These are phyloP conservation scores for Microctenopoma lineatum DNA, from an alignment of 2,797 vertebrate species.

Conservation along the genomic window DNA sequence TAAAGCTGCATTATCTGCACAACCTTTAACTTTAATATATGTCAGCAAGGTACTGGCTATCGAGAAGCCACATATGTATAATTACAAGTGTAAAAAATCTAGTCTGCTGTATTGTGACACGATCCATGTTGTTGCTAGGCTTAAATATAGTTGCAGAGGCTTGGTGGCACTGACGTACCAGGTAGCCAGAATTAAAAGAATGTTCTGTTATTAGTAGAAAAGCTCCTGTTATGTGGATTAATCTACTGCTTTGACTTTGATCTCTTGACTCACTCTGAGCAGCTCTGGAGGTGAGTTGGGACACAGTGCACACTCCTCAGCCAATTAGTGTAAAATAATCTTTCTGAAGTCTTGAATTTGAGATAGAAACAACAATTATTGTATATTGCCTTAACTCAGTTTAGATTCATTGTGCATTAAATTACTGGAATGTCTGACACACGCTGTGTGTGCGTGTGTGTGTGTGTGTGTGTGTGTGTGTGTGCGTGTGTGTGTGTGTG, in stretches of 20 bases:
- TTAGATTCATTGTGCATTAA: constrained; percentile 33
- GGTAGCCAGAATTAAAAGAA: constrained; percentile 81
- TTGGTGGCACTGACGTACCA: constrained; percentile 67
- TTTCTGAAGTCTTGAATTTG: constrained; percentile 1
- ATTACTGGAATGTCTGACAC: constrained; percentile 21
- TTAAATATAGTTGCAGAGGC: constrained; percentile 15
- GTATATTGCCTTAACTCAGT: neutral
- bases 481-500: constrained; percentile 27
- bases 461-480: constrained; percentile 32
- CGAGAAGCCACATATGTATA: too few relatives aligned
- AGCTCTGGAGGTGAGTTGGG: constrained; percentile 73
- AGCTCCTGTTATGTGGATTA: constrained; percentile 84
- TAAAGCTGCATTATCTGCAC: too few relatives aligned
- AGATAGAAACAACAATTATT: neutral
- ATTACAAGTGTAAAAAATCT: neutral
- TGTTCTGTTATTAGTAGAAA: constrained; percentile 83
- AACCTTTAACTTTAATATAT: too few relatives aligned
- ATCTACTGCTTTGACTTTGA: constrained; percentile 81
- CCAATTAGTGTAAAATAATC: neutral
- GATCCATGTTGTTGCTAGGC: constrained; percentile 4
- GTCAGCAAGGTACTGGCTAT: too few relatives aligned
- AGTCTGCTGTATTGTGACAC: neutral
- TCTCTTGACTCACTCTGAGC: constrained; percentile 78
- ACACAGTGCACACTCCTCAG: constrained; percentile 35
- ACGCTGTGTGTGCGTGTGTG: constrained; percentile 1